Evolutionary conservation across 2,113 vertebrate species (phyloP).

Genomic region (Aegotheles bennettii): DNA sequence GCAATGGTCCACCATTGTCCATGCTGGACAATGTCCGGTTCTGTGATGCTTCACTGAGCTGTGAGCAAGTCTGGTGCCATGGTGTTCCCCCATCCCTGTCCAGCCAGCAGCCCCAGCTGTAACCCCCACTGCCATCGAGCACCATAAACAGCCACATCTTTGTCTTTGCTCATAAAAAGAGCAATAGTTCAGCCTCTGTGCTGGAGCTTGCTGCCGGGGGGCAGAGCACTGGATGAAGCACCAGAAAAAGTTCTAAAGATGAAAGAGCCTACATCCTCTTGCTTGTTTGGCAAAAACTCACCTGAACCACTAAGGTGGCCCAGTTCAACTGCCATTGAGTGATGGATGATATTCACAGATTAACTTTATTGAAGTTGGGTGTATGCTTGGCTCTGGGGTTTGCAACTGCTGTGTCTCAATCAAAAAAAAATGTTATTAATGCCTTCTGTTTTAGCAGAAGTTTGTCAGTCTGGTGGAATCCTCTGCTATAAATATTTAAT

Average conservation of each 20-base stretch:
- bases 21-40: background rate
- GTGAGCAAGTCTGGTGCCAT: background rate
- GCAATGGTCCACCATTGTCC: background rate
- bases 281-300: background rate
- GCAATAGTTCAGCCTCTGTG: background rate
- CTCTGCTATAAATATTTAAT: conserved; percentile 29
- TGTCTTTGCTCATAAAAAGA: background rate
- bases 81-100: background rate
- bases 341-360: background rate
- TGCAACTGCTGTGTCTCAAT: background rate
- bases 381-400: background rate
- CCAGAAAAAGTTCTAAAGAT: background rate
- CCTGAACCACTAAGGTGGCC: background rate
- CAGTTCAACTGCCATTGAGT: background rate
- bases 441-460: background rate
- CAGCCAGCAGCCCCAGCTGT: background rate
- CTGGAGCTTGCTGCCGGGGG: background rate
- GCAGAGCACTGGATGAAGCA: background rate
- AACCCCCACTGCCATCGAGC: background rate
- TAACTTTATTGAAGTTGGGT: background rate
- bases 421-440: background rate
- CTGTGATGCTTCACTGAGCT: rapidly evolving
- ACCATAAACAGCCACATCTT: rapidly evolving
- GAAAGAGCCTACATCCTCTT: background rate
- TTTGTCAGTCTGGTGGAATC: background rate